Evolutionary conservation across 2,113 vertebrate genomes (phyloP).

Genomic region (Macrotus californicus): DNA sequence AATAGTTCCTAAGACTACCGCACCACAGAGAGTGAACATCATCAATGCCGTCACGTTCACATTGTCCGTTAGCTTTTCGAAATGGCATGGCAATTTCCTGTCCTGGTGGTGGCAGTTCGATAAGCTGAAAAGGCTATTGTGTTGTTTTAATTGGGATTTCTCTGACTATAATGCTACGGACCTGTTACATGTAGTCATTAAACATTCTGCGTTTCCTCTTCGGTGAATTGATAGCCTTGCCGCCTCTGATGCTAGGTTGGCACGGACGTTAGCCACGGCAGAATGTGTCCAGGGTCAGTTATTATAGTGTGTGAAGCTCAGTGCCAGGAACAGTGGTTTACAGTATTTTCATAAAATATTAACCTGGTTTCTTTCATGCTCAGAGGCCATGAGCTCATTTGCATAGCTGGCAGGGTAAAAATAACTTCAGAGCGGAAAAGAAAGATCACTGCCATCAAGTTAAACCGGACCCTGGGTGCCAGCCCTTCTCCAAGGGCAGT

Average conservation of each 20-base stretch:
- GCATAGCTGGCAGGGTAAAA: constrained; percentile 55
- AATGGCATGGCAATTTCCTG: neutral
- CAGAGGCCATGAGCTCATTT: constrained; percentile 23
- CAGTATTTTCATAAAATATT: constrained; percentile 60
- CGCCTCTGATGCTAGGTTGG: neutral
- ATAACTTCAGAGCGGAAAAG: constrained; percentile 50
- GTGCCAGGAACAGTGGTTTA: neutral
- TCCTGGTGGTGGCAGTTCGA: neutral
- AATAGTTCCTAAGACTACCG: neutral
- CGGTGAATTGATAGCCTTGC: neutral
- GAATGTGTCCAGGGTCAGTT: neutral
- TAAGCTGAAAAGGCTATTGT: neutral
- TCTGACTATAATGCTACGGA: neutral
- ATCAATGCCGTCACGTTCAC: neutral
- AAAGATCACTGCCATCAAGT: constrained; percentile 1
- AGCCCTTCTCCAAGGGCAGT: neutral
- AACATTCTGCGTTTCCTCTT: neutral
- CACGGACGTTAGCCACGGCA: neutral
- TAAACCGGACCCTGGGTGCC: neutral
- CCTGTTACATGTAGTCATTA: neutral
- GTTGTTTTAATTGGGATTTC: constrained; percentile 1
- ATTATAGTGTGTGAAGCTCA: neutral
- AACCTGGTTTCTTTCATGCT: constrained; percentile 57
- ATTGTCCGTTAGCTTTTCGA: neutral
- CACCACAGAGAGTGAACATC: neutral